Conservation (phyloP, 2,113 vertebrate species). For the Danionella cerebrum region DNA sequence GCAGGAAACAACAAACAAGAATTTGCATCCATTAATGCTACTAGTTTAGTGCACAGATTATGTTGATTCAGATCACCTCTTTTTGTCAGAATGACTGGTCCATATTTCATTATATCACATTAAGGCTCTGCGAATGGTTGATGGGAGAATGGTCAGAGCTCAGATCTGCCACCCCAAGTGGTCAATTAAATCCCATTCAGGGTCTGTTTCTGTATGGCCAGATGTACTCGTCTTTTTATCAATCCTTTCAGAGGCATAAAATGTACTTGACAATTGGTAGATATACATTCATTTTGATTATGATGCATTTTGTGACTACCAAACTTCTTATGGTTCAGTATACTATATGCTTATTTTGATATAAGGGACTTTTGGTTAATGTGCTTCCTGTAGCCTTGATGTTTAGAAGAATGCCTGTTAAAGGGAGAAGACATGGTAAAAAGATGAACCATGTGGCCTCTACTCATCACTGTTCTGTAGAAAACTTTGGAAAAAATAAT, state of each 20-base stretch:
- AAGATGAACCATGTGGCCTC: too few relatives aligned
- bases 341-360: too few relatives aligned
- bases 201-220: constrained; percentile 29
- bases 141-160: constrained; percentile 38
- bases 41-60: neutral
- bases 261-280: too few relatives aligned
- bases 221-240: constrained; percentile 30
- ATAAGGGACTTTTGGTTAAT: too few relatives aligned
- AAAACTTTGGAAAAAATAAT: too few relatives aligned
- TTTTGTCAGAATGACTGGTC: neutral
- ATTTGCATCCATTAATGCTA: neutral
- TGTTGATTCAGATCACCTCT: neutral
- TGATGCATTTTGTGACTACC: too few relatives aligned
- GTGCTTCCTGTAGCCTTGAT: too few relatives aligned
- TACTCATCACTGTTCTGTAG: too few relatives aligned
- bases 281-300: too few relatives aligned
- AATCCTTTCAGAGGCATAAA: neutral
- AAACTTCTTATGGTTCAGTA: too few relatives aligned
- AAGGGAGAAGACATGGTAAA: too few relatives aligned
- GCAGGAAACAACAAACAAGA: constrained; percentile 4
- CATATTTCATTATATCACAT: constrained; percentile 40
- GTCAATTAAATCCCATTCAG: constrained; percentile 54
- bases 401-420: too few relatives aligned
- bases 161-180: constrained; percentile 37
- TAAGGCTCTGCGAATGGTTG: constrained; percentile 32